Evolutionary conservation across 2,888 invertebrate genomes (phyloP), one percentile per base, ranked within the genome.

Genomic region (Xestia sexstrigata): DNA sequence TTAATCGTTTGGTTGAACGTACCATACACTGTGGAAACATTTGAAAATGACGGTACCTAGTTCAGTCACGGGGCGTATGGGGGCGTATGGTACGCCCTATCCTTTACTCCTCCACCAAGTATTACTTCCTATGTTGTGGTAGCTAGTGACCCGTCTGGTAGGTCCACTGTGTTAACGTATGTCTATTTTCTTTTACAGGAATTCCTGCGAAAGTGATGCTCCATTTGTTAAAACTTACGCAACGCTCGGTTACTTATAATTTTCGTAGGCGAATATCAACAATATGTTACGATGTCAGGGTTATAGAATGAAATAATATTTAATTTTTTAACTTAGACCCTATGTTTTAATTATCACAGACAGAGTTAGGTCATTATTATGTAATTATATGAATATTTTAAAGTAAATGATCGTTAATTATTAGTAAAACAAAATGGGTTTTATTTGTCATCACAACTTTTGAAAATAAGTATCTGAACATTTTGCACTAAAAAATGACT

Each of bases 161-260:
- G 82, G 80, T 58, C 1, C 26, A 20, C 26, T 45, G 23, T 58
- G 70, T 66, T 85, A 85, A 87, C 45, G 15, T 35, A 13, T 63
- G 20, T 70, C 58, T 42, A 77, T 71, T 89, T 96, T 92, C 80
- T 94, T 96, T 97, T 97, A 90, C 97, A 98, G 98, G 97, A 98
- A 98, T 96, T 97, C 98, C 95, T 98, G 98, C 97, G 98, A 98
- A 96, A 98, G 98, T 97, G 98, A 99, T 96, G 97, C 98, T 95
- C 98, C 99, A 94, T 99, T 99, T 97, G 98, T 98, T 96, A 99
- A 99, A 98, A 99, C 99, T 93, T 99, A 99, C 95, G 98, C 99
- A 95, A 99, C 99, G 91, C 97, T 99, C 95, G 99, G 99, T 96
- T 99, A 99, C 96, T 98, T 99, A 97, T 99, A 98, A 98, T 97